phyloP scores from a whole-genome alignment of 2,888 invertebrate species.

The Monochamus alternatus region DNA sequence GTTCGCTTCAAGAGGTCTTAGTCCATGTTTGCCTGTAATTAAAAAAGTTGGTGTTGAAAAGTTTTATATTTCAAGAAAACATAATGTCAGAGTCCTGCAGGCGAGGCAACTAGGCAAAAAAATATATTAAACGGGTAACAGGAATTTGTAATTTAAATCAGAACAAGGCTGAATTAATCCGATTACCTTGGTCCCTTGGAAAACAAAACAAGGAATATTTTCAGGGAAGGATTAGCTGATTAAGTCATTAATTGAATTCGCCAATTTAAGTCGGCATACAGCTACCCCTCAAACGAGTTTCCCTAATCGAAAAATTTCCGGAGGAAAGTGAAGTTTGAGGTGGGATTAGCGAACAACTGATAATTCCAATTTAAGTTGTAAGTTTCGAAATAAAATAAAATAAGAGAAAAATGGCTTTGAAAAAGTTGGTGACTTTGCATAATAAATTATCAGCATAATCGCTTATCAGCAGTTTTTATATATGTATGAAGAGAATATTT shows the following conservation, averaged over 20 bases:
- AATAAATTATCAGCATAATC: no score
- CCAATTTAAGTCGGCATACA: background rate
- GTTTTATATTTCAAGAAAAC: no score
- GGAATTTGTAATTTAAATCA: conserved; percentile 5
- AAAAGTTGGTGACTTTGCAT: no score
- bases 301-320: no score
- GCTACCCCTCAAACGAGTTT: no score
- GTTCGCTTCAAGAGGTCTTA: background rate
- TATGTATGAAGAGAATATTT: no score
- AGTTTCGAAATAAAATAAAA: no score
- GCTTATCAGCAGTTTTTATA: no score
- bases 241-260: background rate
- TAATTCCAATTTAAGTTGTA: no score
- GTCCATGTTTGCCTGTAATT: conserved; percentile 13
- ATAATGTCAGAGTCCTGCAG: background rate
- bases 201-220: background rate
- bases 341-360: no score
- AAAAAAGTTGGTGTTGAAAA: background rate
- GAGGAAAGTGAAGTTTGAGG: no score
- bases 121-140: background rate
- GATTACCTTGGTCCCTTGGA: background rate
- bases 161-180: background rate
- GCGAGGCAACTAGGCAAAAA: background rate
- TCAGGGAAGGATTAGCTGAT: background rate
- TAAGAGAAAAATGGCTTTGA: no score